Evolutionary conservation across 2,888 invertebrate species (phyloP).

Genomic region (Drosophila imparisetae): DNA sequence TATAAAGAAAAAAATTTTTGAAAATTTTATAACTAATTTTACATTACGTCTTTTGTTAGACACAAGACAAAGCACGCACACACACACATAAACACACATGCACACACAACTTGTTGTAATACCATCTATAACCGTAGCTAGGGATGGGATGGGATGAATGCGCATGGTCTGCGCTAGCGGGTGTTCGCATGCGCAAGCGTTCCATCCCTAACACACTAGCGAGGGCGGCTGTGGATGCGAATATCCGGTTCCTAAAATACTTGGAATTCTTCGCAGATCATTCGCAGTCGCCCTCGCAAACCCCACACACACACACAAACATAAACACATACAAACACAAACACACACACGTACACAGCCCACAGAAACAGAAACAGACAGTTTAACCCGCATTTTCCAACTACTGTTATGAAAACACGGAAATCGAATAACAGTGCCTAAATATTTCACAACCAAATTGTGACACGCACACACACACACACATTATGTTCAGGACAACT

Average conservation of each 20-base stretch:
- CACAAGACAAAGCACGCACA: constrained; percentile 50
- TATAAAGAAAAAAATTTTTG: constrained; percentile 76
- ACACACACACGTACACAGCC: constrained; percentile 1
- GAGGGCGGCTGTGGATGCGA: constrained; percentile 43
- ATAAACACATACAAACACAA: constrained; percentile 10
- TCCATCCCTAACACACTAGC: constrained; percentile 56
- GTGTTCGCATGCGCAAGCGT: constrained; percentile 55
- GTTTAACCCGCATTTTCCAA: constrained; percentile 28
- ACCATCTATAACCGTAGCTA: constrained; percentile 6
- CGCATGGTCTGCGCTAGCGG: constrained; percentile 48
- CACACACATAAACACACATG: background rate
- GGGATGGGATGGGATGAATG: constrained; percentile 59
- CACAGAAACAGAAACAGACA: constrained; percentile 56
- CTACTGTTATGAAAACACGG: constrained; percentile 68
- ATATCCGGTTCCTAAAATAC: constrained; percentile 50
- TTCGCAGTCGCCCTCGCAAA: constrained; percentile 14
- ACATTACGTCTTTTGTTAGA: constrained; percentile 66
- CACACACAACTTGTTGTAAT: constrained; percentile 20
- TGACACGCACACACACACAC: constrained; percentile 10
- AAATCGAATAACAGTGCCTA: constrained; percentile 73
- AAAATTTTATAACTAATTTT: constrained; percentile 75
- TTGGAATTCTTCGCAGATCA: constrained; percentile 32
- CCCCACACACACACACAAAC: constrained; percentile 24
- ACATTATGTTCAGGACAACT: constrained; percentile 36
- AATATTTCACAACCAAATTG: constrained; percentile 14